These are phyloP conservation scores for Loripinus fragilis DNA, from an alignment of 2,888 invertebrate genomes.

Conservation along the genomic window DNA sequence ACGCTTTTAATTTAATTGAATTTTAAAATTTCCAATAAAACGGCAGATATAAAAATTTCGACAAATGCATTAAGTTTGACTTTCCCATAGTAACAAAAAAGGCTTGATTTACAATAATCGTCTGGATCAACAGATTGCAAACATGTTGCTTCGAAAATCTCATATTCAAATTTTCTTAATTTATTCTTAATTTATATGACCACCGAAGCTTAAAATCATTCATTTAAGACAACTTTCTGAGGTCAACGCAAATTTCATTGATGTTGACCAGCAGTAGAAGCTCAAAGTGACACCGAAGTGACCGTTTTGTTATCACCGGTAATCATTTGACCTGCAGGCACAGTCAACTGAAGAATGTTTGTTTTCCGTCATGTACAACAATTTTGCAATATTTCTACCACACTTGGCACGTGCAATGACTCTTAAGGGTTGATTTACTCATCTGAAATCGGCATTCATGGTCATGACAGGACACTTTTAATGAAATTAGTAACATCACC, in stretches of 20 bases:
- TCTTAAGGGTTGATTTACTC: constrained; percentile 44
- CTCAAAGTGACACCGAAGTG: constrained; percentile 41
- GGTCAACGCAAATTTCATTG: constrained; percentile 47
- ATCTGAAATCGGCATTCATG: constrained; percentile 36
- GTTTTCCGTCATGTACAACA: constrained; percentile 25
- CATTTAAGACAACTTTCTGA: constrained; percentile 22
- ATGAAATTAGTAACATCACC: constrained; percentile 10
- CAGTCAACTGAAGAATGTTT: constrained; percentile 29
- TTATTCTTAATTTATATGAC: constrained; percentile 38
- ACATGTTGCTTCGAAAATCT: constrained; percentile 1
- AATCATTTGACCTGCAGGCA: constrained; percentile 37
- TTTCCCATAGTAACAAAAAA: constrained; percentile 53
- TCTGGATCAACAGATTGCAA: constrained; percentile 6
- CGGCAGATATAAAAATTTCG: background rate
- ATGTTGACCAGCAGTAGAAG: constrained; percentile 48
- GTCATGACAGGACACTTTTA: constrained; percentile 19
- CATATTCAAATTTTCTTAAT: constrained; percentile 41
- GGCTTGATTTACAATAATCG: constrained; percentile 27
- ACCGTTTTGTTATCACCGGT: constrained; percentile 47
- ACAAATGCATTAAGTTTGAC: constrained; percentile 31
- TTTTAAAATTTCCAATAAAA: constrained; percentile 8
- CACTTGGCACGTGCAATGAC: constrained; percentile 38
- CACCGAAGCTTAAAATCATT: constrained; percentile 10
- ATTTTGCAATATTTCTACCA: constrained; percentile 47
- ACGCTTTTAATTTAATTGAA: background rate